These are phyloP conservation scores for Pangasius krempfi DNA, from an alignment of 2,797 vertebrate genomes.

Conservation along the genomic window DNA sequence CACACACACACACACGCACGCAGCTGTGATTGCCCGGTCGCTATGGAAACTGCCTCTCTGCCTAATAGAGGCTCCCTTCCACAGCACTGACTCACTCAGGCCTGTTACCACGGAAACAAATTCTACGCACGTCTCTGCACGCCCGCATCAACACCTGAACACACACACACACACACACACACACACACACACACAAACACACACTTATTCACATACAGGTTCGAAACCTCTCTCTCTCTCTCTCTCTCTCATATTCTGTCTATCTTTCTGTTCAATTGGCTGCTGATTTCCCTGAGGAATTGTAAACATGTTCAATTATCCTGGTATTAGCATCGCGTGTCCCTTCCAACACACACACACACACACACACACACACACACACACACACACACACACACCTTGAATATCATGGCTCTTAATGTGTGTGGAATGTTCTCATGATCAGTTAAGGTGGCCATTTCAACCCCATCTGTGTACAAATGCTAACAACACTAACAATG, in stretches of 20 bases:
- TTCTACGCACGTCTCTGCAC: conserved; percentile 83
- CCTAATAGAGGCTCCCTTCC: conserved; percentile 82
- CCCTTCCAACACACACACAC: conserved; percentile 30
- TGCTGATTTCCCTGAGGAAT: conserved; percentile 75
- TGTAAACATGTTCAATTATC: conserved; percentile 77
- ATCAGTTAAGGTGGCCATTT: not conserved
- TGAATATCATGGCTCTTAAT: not conserved
- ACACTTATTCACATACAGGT: conserved; percentile 5
- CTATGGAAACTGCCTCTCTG: conserved; percentile 81
- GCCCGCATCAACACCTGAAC: conserved; percentile 83
- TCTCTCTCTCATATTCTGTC: not conserved
- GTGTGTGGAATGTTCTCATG: not conserved
- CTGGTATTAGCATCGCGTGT: conserved; percentile 66
- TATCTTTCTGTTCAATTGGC: conserved; percentile 59
- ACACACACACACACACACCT: not conserved
- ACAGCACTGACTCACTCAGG: conserved; percentile 79
- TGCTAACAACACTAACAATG: not conserved
- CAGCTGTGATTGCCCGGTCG: conserved; percentile 80
- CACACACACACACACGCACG: conserved; percentile 69
- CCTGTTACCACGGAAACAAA: conserved; percentile 83
- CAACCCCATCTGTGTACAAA: not conserved
- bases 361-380: conserved; percentile 13
- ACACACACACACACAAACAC: conserved; percentile 58
- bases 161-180: conserved; percentile 69
- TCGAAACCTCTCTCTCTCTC: not conserved